Base-by-base conservation (phyloP, 2,797 vertebrate genomes). In the Bradypus variegatus region DNA sequence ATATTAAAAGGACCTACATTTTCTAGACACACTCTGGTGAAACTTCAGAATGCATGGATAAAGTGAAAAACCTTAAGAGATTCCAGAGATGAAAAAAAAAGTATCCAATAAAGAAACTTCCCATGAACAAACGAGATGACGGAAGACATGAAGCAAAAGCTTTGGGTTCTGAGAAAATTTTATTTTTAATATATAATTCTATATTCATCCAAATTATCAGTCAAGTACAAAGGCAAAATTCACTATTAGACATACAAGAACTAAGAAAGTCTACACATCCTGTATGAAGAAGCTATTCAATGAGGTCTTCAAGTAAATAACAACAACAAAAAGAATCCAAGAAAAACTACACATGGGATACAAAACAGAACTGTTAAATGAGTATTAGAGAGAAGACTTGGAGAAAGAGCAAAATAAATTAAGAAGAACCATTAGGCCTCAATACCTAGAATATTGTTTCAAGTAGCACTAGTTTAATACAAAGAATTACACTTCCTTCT, bases 21-120 rank as follows among this genome's bases (percentile, higher is more conserved):
- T 86, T 58, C 67, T 69, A 60, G 50, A 55, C 12, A 90, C 41
- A 87, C 31, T 83, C 72, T 25, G 14, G 78, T 76, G 36, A 87
- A 88, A 55, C 36, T 91, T 88, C 58, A 65, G 64, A 93, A 83
- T 58, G 33, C 36, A 38, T 25, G n/a, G 29, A 82, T 77, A 84
- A 72, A 88, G 45, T 72, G 3, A 84, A 91, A 88, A 91, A 58
- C 29, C 11, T 36, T 90, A 41, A 41, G 55, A 55, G 14, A 82
- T 58, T 78, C 31, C 64, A 55, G 13, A 76, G 69, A 82, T 45
- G 58, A 38, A 18, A 33, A 64, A 91, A 29, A 31, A 88, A 76
- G 25, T n/a, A 69, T 78, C 64, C 19, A 89, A 72, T 55, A 80
- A 76, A 89, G n/a, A 94, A 90, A 92, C 31, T 83, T 75, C 41